These are phyloP conservation scores for Solenopsis invicta DNA, from an alignment of 1,140 invertebrate species.

Conservation along the genomic window DNA sequence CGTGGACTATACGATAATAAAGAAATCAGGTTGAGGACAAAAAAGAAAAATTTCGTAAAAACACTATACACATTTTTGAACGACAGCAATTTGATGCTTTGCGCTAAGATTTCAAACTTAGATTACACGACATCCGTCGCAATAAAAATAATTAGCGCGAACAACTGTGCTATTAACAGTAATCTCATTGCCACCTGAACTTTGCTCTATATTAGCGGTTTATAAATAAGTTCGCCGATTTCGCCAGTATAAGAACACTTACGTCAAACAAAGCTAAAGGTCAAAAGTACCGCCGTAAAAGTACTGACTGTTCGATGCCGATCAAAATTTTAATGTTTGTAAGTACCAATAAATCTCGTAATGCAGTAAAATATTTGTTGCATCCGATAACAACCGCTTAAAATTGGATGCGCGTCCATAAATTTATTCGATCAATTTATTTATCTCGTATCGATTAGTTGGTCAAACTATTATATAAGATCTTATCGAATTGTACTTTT, in stretches of 20 bases:
- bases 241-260: slow-evolving; percentile 43
- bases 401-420: slow-evolving; percentile 34
- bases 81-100: slow-evolving; percentile 24
- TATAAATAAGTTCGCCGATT: slow-evolving; percentile 59
- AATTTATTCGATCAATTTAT: slow-evolving; percentile 17
- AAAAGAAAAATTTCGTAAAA: slow-evolving; percentile 26
- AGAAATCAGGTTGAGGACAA: slow-evolving; percentile 31
- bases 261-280: slow-evolving; percentile 52
- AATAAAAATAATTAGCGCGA: slow-evolving; percentile 23
- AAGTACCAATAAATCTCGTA: slow-evolving; percentile 24
- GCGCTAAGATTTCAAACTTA: slow-evolving; percentile 1
- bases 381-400: neutral
- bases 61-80: slow-evolving; percentile 11
- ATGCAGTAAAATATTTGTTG: slow-evolving; percentile 31
- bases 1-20: slow-evolving; percentile 44
- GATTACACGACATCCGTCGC: slow-evolving; percentile 10
- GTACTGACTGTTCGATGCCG: slow-evolving; percentile 2
- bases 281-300: slow-evolving; percentile 42
- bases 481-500: slow-evolving; percentile 12
- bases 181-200: slow-evolving; percentile 58
- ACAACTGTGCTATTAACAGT: slow-evolving; percentile 13
- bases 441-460: slow-evolving; percentile 1
- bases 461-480: neutral
- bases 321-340: slow-evolving; percentile 42
- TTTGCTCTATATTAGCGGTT: slow-evolving; percentile 58